Evolutionary conservation across 2,888 invertebrate species (phyloP).

Genomic region (Tetropium fuscum): DNA sequence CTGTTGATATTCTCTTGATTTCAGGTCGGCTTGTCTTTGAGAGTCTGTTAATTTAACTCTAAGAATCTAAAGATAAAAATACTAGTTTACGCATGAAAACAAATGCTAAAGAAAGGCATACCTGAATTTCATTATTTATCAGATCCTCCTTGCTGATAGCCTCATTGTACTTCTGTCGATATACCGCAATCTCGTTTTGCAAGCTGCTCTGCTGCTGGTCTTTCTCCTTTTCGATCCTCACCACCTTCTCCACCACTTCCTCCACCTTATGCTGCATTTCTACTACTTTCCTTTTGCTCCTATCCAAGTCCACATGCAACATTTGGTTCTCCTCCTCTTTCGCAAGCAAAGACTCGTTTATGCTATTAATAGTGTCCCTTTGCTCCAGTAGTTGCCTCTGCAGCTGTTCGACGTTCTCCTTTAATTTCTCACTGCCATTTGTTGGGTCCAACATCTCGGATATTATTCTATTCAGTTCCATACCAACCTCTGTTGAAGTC

Average conservation of each 20-base stretch:
- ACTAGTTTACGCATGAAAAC: neutral
- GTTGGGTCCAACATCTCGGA: slow-evolving; percentile 77
- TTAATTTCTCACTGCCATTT: slow-evolving; percentile 70
- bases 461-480: slow-evolving; percentile 79
- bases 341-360: slow-evolving; percentile 42
- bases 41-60: slow-evolving; percentile 60
- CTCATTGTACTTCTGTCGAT: slow-evolving; percentile 59
- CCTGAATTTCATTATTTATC: slow-evolving; percentile 69
- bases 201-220: slow-evolving; percentile 60
- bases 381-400: slow-evolving; percentile 76
- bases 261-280: slow-evolving; percentile 63
- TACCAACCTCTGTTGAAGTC: slow-evolving; percentile 82
- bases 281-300: slow-evolving; percentile 59
- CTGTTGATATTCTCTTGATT: slow-evolving; percentile 63
- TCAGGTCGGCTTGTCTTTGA: slow-evolving; percentile 60
- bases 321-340: slow-evolving; percentile 60
- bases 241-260: slow-evolving; percentile 59
- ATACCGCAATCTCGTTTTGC: slow-evolving; percentile 56
- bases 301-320: slow-evolving; percentile 64
- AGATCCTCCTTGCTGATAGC: slow-evolving; percentile 68
- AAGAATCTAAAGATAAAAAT: slow-evolving; percentile 44
- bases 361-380: slow-evolving; percentile 69
- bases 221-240: slow-evolving; percentile 65
- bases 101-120: slow-evolving; percentile 14
- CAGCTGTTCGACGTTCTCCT: slow-evolving; percentile 75